phyloP scores from a whole-genome alignment of 2,113 vertebrate genomes.

The Engystomops pustulosus region DNA sequence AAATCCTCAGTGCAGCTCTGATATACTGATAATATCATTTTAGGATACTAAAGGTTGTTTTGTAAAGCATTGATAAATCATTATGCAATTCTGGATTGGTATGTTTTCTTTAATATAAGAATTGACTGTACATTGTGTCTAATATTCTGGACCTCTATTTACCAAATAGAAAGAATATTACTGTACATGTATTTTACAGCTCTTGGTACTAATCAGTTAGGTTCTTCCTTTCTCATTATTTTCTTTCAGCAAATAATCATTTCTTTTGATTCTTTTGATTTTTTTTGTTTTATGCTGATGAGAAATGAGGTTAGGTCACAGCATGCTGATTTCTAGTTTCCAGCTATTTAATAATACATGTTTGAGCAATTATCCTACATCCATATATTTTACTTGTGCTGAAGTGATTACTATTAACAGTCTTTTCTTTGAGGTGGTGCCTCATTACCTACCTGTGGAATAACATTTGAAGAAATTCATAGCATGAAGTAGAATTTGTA shows the following conservation, averaged over 20 bases:
- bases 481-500: too few species aligned
- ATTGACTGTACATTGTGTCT: background rate
- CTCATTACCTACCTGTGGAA: too few species aligned
- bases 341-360: conserved; percentile 12
- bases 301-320: conserved; percentile 15
- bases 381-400: background rate
- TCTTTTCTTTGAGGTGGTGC: background rate
- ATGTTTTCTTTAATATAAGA: background rate
- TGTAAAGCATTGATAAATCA: background rate
- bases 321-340: background rate
- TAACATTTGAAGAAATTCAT: too few species aligned
- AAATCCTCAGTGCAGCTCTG: background rate
- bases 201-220: background rate
- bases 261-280: conserved; percentile 16
- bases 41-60: background rate
- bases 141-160: background rate
- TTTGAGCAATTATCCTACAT: background rate
- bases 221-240: background rate
- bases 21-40: background rate
- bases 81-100: background rate
- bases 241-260: background rate
- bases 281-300: conserved; percentile 4
- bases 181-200: background rate
- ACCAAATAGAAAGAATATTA: background rate
- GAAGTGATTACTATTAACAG: background rate